Evolutionary conservation across 2,888 invertebrate genomes (phyloP).

Genomic region (Rotaria socialis): DNA sequence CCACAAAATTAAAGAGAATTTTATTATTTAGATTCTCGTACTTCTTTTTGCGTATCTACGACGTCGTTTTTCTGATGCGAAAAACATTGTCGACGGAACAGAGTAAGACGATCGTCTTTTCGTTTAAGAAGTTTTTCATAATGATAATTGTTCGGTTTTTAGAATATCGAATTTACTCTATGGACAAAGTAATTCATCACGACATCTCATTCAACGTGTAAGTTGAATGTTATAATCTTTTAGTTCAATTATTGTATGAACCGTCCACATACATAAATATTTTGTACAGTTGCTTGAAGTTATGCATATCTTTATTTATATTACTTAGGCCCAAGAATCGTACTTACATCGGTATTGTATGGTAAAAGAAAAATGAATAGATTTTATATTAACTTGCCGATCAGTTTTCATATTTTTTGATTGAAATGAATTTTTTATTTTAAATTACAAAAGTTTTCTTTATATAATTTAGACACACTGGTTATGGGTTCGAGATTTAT

Average conservation of each 20-base stretch:
- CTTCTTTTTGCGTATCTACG: neutral
- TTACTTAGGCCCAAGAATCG: slow-evolving; percentile 54
- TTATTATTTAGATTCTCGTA: neutral
- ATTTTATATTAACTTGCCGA: slow-evolving; percentile 63
- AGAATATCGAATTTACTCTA: slow-evolving; percentile 5
- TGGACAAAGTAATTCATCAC: neutral
- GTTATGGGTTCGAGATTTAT: slow-evolving; percentile 10
- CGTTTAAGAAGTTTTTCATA: no score
- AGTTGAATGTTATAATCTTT: neutral
- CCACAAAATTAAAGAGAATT: no score
- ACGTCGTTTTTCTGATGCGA: slow-evolving; percentile 30
- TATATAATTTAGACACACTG: neutral
- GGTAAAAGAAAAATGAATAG: slow-evolving; percentile 68
- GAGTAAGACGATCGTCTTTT: neutral
- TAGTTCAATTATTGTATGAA: no score
- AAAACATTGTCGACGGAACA: neutral
- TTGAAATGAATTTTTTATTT: neutral
- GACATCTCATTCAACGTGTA: neutral
- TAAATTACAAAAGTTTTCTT: no score
- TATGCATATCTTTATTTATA: neutral
- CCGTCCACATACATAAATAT: slow-evolving; percentile 76
- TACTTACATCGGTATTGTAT: neutral
- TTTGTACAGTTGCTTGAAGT: slow-evolving; percentile 77
- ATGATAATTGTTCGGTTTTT: neutral
- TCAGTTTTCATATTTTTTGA: no score